phyloP scores from a whole-genome alignment of 2,888 invertebrate species.

The Girardia tigrina region DNA sequence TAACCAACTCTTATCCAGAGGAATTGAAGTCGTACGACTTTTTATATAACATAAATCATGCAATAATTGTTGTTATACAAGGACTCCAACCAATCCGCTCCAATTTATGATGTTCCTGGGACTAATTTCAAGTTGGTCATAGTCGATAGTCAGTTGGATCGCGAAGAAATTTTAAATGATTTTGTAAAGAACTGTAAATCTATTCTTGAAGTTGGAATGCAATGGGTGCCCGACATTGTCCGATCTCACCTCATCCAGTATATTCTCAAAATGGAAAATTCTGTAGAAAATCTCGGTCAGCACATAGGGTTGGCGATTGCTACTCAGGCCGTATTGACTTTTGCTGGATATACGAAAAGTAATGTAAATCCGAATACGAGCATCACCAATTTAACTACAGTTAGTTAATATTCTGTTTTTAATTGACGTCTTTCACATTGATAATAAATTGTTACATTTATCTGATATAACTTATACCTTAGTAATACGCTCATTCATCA shows the following conservation, averaged over 20 bases:
- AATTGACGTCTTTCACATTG: too few species aligned
- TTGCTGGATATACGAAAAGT: slow-evolving; percentile 58
- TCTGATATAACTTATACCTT: too few species aligned
- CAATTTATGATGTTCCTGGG: slow-evolving; percentile 67
- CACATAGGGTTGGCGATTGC: slow-evolving; percentile 77
- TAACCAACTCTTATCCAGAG: slow-evolving; percentile 70
- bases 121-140: slow-evolving; percentile 72
- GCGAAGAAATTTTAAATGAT: slow-evolving; percentile 66
- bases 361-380: background rate
- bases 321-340: slow-evolving; percentile 67
- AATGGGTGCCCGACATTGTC: slow-evolving; percentile 91
- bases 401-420: too few species aligned
- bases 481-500: too few species aligned
- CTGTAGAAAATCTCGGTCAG: slow-evolving; percentile 51
- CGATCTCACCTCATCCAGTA: slow-evolving; percentile 73
- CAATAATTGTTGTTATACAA: slow-evolving; percentile 38
- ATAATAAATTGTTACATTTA: too few species aligned
- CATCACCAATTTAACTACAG: background rate
- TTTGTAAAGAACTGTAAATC: slow-evolving; percentile 82
- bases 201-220: slow-evolving; percentile 89
- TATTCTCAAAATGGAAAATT: slow-evolving; percentile 45
- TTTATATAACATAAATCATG: background rate
- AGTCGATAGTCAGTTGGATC: slow-evolving; percentile 78
- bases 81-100: slow-evolving; percentile 81
- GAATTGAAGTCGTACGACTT: slow-evolving; percentile 27